Conservation (phyloP, 1,140 invertebrate species). For the Drosophila teissieri region DNA sequence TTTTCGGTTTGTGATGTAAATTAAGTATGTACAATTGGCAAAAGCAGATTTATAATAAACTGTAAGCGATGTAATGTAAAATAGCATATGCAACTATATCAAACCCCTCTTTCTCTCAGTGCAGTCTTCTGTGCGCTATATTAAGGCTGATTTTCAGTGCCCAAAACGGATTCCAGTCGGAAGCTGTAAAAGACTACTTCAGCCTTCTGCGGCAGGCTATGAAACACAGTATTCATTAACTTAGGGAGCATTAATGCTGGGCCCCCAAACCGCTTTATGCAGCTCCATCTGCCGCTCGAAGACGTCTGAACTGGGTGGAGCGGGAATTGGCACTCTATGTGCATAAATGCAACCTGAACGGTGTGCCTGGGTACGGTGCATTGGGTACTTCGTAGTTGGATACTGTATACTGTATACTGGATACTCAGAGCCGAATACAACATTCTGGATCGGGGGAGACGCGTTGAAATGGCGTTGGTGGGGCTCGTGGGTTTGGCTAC, state of each 20-base stretch:
- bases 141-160: slow-evolving; percentile 39
- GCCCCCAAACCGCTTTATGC: slow-evolving; percentile 49
- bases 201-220: slow-evolving; percentile 73
- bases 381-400: neutral
- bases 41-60: too few species aligned
- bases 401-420: slow-evolving; percentile 2
- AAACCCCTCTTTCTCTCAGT: slow-evolving; percentile 1
- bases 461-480: slow-evolving; percentile 4
- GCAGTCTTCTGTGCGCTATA: slow-evolving; percentile 34
- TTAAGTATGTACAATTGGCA: too few species aligned
- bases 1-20: too few species aligned
- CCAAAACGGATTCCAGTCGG: slow-evolving; percentile 78
- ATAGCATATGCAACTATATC: too few species aligned
- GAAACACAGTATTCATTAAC: slow-evolving; percentile 83
- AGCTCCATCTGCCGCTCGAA: slow-evolving; percentile 22
- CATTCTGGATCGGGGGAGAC: neutral
- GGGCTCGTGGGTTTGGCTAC: slow-evolving; percentile 40
- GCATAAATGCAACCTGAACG: slow-evolving; percentile 51
- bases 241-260: slow-evolving; percentile 76
- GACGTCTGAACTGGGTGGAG: slow-evolving; percentile 5
- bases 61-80: too few species aligned
- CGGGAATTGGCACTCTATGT: slow-evolving; percentile 20
- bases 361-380: slow-evolving; percentile 19
- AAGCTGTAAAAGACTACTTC: slow-evolving; percentile 73
- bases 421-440: slow-evolving; percentile 2